phyloP scores from a whole-genome alignment of 1,140 invertebrate species.

The Nilaparvata lugens region DNA sequence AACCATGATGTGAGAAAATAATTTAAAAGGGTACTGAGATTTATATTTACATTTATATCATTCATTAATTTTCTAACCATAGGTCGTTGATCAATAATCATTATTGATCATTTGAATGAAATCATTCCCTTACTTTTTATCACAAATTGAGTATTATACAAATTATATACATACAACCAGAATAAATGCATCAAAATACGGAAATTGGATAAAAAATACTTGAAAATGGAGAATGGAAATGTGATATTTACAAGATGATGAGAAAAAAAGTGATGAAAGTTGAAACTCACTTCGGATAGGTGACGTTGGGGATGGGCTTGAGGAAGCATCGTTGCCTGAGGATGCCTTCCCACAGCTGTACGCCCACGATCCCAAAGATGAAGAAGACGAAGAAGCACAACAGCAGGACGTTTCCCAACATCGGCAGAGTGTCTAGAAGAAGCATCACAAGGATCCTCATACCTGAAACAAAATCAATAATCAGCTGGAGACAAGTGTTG shows the following conservation, averaged over 20 bases:
- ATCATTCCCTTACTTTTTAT: too few relatives aligned
- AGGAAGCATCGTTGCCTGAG: constrained; percentile 88
- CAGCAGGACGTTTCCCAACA: constrained; percentile 96
- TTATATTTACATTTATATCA: too few relatives aligned
- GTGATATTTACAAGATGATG: not conserved
- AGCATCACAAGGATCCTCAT: constrained; percentile 98
- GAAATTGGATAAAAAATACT: constrained; percentile 10
- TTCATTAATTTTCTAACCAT: too few relatives aligned
- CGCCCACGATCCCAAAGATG: constrained; percentile 99
- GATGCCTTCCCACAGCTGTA: constrained; percentile 97
- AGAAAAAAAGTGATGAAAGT: not conserved
- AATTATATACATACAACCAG: not conserved
- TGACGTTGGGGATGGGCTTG: constrained; percentile 51
- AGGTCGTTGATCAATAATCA: too few relatives aligned
- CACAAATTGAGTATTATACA: too few relatives aligned
- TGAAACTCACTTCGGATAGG: constrained; percentile 61
- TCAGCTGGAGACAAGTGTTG: too few relatives aligned
- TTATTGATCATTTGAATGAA: too few relatives aligned
- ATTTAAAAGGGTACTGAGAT: too few relatives aligned
- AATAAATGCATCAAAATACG: not conserved
- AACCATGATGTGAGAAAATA: too few relatives aligned
- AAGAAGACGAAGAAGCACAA: constrained; percentile 99
- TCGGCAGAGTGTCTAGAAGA: constrained; percentile 95
- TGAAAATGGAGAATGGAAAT: constrained; percentile 6
- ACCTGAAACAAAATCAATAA: constrained; percentile 60